Evolutionary conservation across 2,888 invertebrate genomes (phyloP), one percentile per base, ranked within the genome.

Genomic region (Leptinotarsa rubiginosa): DNA sequence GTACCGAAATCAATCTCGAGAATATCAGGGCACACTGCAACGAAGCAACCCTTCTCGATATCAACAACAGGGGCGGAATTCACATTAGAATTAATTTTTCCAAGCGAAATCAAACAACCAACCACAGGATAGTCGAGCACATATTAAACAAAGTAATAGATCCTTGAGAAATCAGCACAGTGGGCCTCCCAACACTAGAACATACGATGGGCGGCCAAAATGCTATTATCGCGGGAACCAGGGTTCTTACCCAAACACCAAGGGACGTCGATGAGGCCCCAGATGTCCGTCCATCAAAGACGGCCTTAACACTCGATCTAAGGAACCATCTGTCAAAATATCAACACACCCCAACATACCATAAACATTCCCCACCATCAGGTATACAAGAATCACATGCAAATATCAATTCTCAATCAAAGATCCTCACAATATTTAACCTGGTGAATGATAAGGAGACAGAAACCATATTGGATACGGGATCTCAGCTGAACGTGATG

Each of bases 401-500:
- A 56, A 56, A 56, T 56, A 4, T 56, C 20, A 20, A 3, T 56
- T 56, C 13, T 13, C 12, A 56, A 10, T 56, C 56, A 20, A 56
- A 20, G 10, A 56, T 56, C 20, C 56, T 56, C n/a, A 56, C 56
- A 10, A 20, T 56, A 56, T 22, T 3, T 22, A 56, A 3, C 20
- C 56, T 56, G n/a, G 22, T 56, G 20, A 20, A 56, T 56, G 20
- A 20, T n/a, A 56, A 22, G 56, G 3, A 18, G 22, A 56, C 22
- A 22, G 22, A 56, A 56, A 54, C 18, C 54, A 54, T 54, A 18
- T 18, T 54, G n/a, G 20, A 54, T 18, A 54, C 20, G 3, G 20
- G 54, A 54, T 54, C 54, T 54, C 54, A 54, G 18, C 54, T 54
- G 54, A 54, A 56, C 56, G 56, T 56, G 10, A 56, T 56, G 13